A percentile compares a stretch with the other conserved stretches of the same genome.
phyloP scores from a whole-genome alignment of 1,140 invertebrate species.

The Calliphora vicina region DNA sequence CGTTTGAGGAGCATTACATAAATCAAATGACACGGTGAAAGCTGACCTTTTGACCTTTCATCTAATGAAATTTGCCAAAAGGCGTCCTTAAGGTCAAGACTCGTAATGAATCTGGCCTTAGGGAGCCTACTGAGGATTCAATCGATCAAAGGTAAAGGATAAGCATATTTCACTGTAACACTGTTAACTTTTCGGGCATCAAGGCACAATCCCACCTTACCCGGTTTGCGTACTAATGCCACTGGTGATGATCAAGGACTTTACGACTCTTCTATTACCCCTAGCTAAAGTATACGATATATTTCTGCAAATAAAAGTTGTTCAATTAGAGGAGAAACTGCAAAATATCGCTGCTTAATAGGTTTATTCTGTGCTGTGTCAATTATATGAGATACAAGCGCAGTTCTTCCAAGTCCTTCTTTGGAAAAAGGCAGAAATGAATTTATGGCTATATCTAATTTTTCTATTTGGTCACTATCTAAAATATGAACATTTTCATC shows the following conservation, averaged over 20 bases:
- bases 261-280: neutral
- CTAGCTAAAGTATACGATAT: neutral
- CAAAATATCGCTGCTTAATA: neutral
- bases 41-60: too few relatives aligned
- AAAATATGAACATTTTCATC: too few relatives aligned
- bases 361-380: neutral
- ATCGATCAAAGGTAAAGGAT: constrained; percentile 34
- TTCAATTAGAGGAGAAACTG: neutral
- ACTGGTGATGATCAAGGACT: neutral
- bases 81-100: constrained; percentile 43
- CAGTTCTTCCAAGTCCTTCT: neutral
- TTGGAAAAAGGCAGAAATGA: neutral
- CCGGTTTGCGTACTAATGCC: neutral
- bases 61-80: too few relatives aligned
- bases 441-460: neutral
- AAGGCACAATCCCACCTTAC: too few relatives aligned
- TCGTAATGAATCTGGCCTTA: constrained; percentile 25
- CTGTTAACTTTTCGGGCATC: neutral
- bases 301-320: neutral
- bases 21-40: too few relatives aligned
- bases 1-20: too few relatives aligned
- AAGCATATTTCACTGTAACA: constrained; percentile 24
- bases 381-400: neutral
- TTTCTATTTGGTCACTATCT: neutral
- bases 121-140: constrained; percentile 34